phyloP scores from a whole-genome alignment of 2,888 invertebrate genomes.

The Acleris literana region DNA sequence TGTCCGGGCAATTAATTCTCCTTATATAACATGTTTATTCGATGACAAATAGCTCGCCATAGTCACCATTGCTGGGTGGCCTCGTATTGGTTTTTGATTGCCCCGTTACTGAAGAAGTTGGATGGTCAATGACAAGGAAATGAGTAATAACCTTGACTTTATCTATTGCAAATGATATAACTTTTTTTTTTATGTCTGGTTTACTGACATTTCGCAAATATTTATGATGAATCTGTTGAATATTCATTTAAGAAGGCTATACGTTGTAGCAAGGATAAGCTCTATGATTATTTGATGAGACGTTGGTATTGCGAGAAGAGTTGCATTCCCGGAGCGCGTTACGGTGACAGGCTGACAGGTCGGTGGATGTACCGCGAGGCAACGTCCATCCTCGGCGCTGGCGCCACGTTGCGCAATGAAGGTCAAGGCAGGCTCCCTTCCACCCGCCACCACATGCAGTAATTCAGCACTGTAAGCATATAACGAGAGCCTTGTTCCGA shows the following conservation, averaged over 20 bases:
- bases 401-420: conserved; percentile 49
- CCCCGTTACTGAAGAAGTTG: conserved; percentile 20
- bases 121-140: conserved; percentile 24
- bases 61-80: conserved; percentile 1
- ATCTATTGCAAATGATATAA: not conserved
- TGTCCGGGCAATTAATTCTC: conserved; percentile 1
- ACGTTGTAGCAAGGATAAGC: conserved; percentile 10
- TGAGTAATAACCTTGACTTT: conserved; percentile 4
- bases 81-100: conserved; percentile 14
- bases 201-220: not conserved
- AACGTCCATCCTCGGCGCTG: conserved; percentile 47
- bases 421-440: conserved; percentile 47
- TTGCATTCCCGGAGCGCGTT: conserved; percentile 13
- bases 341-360: not conserved
- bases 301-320: not conserved
- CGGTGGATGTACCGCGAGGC: conserved; percentile 32
- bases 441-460: conserved; percentile 5
- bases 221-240: not conserved
- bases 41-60: conserved; percentile 11
- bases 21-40: conserved; percentile 18
- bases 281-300: not conserved
- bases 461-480: conserved; percentile 7
- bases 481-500: conserved; percentile 9
- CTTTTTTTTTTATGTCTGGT: not conserved
- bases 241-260: not conserved